Percentiles rank a stretch among this genome's conserved stretches.
These are phyloP conservation scores for Lepus townsendii DNA, from an alignment of 2,797 vertebrate species.

Conservation along the genomic window DNA sequence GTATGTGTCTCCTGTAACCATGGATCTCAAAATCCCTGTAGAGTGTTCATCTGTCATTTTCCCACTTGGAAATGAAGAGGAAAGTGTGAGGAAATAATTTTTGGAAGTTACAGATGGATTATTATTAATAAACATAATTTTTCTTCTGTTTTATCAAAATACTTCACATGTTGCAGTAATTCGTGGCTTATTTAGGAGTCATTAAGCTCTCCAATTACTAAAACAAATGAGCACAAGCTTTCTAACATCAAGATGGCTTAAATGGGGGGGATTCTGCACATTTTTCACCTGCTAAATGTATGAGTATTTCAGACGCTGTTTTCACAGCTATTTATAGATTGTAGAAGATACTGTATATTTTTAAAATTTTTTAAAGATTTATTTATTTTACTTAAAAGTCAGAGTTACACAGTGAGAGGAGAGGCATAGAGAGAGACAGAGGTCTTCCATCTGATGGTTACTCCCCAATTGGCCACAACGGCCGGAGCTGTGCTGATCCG, in stretches of 20 bases:
- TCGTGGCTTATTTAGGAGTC: slow-evolving; percentile 15
- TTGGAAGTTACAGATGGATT: not conserved
- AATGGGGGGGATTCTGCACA: not conserved
- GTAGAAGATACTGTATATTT: not conserved
- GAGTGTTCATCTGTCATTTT: not conserved
- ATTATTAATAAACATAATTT: not conserved
- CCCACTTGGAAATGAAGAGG: not conserved
- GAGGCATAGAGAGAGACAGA: no score
- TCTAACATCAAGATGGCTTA: not conserved
- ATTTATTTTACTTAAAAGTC: no score
- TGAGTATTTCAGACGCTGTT: slow-evolving; percentile 42
- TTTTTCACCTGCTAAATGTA: slow-evolving; percentile 19
- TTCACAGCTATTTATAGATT: slow-evolving; percentile 57
- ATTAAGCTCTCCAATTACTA: slow-evolving; percentile 30
- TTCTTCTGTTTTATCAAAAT: slow-evolving; percentile 44
- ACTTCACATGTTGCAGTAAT: not conserved
- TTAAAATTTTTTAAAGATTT: no score
- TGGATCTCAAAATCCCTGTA: not conserved
- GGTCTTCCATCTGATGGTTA: no score
- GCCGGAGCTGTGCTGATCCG: no score
- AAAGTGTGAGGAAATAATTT: not conserved
- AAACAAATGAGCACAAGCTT: not conserved
- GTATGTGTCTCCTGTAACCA: not conserved
- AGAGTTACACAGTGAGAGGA: no score
- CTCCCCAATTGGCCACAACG: no score